These are phyloP conservation scores for Leucoraja ocellata DNA, from an alignment of 2,797 vertebrate genomes.

Conservation along the genomic window DNA sequence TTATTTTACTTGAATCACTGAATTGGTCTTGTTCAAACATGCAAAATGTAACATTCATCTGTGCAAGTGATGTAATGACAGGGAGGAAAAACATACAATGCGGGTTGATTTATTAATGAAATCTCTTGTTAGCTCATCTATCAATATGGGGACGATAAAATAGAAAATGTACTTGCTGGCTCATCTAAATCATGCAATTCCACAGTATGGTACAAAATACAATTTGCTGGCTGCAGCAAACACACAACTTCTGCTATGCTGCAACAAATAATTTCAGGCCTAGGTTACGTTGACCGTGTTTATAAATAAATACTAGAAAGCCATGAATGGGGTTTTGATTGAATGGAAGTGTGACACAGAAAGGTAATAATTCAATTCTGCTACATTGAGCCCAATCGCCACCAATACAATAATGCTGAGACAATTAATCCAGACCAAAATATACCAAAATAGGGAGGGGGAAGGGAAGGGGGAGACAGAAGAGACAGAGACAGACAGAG, in stretches of 20 bases:
- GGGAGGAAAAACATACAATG: not conserved
- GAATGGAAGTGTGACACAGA: not conserved
- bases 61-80: not conserved
- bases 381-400: not conserved
- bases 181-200: not conserved
- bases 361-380: not conserved
- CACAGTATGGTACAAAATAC: not conserved
- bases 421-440: not conserved
- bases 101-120: not conserved
- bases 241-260: not conserved
- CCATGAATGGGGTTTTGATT: not conserved
- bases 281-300: not conserved
- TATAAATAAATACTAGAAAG: not conserved
- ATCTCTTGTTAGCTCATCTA: not conserved
- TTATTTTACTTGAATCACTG: no score
- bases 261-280: not conserved
- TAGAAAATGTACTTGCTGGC: not conserved
- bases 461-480: no score
- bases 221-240: not conserved
- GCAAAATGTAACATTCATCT: not conserved
- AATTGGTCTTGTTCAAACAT: no score
- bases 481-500: no score
- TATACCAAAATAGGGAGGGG: no score
- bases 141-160: not conserved
- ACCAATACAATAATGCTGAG: not conserved